Conservation (phyloP, 2,888 invertebrate species). For the Autographa pulchrina region DNA sequence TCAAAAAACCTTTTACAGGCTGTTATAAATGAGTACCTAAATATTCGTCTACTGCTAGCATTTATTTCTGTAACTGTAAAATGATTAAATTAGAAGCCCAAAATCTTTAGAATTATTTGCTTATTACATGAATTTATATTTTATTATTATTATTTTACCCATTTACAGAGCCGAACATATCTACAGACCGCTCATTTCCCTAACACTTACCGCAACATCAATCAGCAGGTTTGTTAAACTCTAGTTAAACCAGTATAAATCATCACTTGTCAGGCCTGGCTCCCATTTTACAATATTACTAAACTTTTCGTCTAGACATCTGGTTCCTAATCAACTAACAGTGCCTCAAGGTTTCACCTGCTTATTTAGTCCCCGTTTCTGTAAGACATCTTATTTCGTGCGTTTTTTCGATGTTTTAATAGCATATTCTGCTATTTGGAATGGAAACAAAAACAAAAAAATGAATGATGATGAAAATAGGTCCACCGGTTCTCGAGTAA, state of each 20-base stretch:
- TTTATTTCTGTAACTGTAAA: neutral
- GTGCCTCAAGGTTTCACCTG: too few relatives aligned
- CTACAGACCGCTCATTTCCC: neutral
- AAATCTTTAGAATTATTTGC: too few relatives aligned
- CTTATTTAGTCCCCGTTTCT: too few relatives aligned
- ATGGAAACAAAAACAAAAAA: too few relatives aligned
- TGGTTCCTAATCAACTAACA: neutral
- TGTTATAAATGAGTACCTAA: neutral
- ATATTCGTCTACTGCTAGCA: neutral
- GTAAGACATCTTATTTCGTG: too few relatives aligned
- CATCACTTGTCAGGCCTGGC: neutral
- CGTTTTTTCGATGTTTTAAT: too few relatives aligned
- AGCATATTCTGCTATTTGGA: too few relatives aligned
- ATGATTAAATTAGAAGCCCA: too few relatives aligned
- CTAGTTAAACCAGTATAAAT: slow-evolving; percentile 4
- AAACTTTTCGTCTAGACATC: slow-evolving; percentile 1
- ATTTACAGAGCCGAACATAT: neutral
- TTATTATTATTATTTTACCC: neutral
- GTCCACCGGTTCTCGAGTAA: too few relatives aligned
- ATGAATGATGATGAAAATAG: too few relatives aligned
- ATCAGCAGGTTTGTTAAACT: slow-evolving; percentile 4
- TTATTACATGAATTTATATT: too few relatives aligned
- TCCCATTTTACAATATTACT: neutral
- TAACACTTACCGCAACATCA: slow-evolving; percentile 4
- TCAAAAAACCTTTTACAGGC: neutral